phyloP scores from a whole-genome alignment of 2,888 invertebrate species.

The Archips crataeganus region DNA sequence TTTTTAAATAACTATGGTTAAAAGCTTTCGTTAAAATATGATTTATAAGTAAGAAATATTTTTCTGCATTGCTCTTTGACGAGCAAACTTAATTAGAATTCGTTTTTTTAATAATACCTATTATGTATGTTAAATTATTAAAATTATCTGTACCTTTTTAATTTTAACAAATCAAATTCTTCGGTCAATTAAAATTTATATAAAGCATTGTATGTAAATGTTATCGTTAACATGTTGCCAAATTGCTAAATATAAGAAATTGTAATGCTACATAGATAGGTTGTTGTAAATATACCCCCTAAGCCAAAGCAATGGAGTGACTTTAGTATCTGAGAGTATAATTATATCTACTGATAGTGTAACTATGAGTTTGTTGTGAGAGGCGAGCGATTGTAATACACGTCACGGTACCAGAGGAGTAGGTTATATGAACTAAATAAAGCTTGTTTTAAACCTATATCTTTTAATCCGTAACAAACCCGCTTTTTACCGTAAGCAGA shows the following conservation, averaged over 20 bases:
- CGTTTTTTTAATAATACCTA: background rate
- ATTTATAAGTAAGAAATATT: background rate
- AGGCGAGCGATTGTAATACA: conserved; percentile 63
- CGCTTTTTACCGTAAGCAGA: background rate
- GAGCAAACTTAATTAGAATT: background rate
- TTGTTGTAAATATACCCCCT: conserved; percentile 78
- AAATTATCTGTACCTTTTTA: background rate
- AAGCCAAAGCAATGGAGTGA: conserved; percentile 73
- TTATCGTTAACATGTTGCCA: conserved; percentile 81
- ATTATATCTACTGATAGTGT: conserved; percentile 58
- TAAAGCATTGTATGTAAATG: conserved; percentile 70
- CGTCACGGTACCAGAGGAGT: conserved; percentile 69
- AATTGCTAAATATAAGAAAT: conserved; percentile 76
- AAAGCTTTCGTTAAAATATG: background rate
- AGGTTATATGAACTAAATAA: conserved; percentile 76
- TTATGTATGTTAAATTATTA: background rate
- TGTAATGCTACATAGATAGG: conserved; percentile 70
- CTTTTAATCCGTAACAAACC: conserved; percentile 51
- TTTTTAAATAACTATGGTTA: background rate
- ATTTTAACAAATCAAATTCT: conserved; percentile 54
- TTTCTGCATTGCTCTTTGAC: background rate
- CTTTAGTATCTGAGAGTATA: conserved; percentile 69
- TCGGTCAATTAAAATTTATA: conserved; percentile 81
- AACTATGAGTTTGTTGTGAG: conserved; percentile 56
- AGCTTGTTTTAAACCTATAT: conserved; percentile 79